phyloP scores from a whole-genome alignment of 1,140 invertebrate species.

The Monochamus saltuarius region DNA sequence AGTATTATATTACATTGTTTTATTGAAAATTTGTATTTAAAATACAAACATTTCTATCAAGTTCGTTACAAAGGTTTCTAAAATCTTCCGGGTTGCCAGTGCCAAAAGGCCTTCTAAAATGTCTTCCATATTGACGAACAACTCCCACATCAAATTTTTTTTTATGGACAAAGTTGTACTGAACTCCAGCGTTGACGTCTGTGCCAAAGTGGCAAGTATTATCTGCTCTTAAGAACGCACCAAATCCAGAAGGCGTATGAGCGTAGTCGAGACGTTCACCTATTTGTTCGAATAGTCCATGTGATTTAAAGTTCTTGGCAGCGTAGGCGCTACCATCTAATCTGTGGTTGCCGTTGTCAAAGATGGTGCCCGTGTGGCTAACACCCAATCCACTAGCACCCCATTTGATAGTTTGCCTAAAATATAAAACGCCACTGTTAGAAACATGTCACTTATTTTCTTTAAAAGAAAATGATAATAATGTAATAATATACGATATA shows the following conservation, averaged over 20 bases:
- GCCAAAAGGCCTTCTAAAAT: conserved; percentile 17
- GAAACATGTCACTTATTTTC: too few species aligned
- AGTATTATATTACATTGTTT: too few species aligned
- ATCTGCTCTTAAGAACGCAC: conserved; percentile 16
- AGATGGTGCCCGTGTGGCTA: conserved; percentile 23
- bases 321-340: conserved; percentile 22
- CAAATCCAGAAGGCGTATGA: conserved; percentile 21
- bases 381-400: not conserved
- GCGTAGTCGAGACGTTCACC: conserved; percentile 24
- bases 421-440: too few species aligned
- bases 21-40: too few species aligned
- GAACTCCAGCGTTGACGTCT: conserved; percentile 20
- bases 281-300: conserved; percentile 18
- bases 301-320: conserved; percentile 15
- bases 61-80: too few species aligned
- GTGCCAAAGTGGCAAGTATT: conserved; percentile 16
- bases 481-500: too few species aligned
- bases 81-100: conserved; percentile 7
- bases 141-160: conserved; percentile 18
- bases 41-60: too few species aligned
- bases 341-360: conserved; percentile 22
- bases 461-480: too few species aligned
- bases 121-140: conserved; percentile 23
- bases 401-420: not conserved
- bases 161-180: conserved; percentile 17